Conservation (phyloP, 2,113 vertebrate genomes). For the Astatoreochromis straeleni region DNA sequence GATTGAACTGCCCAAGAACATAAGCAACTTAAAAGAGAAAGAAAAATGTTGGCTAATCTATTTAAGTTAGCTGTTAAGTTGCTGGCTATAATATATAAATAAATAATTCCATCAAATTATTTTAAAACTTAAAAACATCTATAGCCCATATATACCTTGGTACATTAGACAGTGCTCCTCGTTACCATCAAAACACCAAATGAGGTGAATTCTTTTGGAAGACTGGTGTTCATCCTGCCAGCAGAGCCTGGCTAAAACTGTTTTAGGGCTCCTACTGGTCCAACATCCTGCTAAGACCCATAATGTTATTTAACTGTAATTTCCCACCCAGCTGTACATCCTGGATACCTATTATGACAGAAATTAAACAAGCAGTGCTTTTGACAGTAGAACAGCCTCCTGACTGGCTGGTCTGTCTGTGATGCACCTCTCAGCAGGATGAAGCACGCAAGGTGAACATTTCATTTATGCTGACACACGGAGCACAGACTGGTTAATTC, state of each 20-base stretch:
- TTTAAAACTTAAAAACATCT: neutral
- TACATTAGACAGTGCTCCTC: neutral
- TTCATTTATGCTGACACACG: slow-evolving; percentile 14
- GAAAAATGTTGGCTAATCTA: neutral
- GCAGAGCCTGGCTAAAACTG: neutral
- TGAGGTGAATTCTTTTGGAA: neutral
- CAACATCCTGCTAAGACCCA: neutral
- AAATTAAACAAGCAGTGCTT: neutral
- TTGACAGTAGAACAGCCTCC: neutral
- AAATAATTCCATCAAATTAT: neutral
- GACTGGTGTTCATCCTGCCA: neutral
- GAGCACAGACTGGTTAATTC: slow-evolving; percentile 41
- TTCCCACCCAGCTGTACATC: neutral
- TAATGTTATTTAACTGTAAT: neutral
- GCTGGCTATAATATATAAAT: neutral
- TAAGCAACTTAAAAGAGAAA: neutral
- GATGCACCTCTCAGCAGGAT: neutral
- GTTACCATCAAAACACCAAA: neutral
- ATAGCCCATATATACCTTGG: neutral
- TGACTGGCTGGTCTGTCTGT: neutral
- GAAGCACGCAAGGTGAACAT: neutral
- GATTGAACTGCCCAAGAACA: neutral
- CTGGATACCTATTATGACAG: neutral
- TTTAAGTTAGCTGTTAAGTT: neutral
- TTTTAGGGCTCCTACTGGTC: neutral